Percentiles rank a stretch among this genome's conserved stretches.
Conservation (phyloP, 2,888 invertebrate genomes). For the Mylabris sibirica region DNA sequence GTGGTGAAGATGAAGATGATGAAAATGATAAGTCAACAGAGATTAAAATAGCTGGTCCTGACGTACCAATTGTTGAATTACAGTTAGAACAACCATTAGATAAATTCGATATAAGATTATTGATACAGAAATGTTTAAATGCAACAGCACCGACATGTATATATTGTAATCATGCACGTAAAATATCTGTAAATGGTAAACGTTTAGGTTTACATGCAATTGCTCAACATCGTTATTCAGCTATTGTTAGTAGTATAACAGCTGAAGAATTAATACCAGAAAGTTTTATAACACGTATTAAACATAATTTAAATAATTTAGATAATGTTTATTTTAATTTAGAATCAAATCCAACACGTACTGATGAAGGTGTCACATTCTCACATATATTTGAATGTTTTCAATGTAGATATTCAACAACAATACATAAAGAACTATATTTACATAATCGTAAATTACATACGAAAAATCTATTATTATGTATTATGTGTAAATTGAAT, state of each 20-base stretch:
- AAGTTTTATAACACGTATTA: slow-evolving; percentile 74
- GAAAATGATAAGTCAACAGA: slow-evolving; percentile 60
- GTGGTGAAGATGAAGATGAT: slow-evolving; percentile 61
- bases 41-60: slow-evolving; percentile 66
- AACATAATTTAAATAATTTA: slow-evolving; percentile 69
- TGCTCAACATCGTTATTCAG: slow-evolving; percentile 80
- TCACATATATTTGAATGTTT: slow-evolving; percentile 84
- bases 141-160: slow-evolving; percentile 76
- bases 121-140: slow-evolving; percentile 77
- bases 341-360: slow-evolving; percentile 67
- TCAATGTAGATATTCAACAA: slow-evolving; percentile 81
- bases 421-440: slow-evolving; percentile 84
- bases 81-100: slow-evolving; percentile 79
- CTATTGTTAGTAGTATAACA: slow-evolving; percentile 78
- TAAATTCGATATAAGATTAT: slow-evolving; percentile 74
- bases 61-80: slow-evolving; percentile 73
- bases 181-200: slow-evolving; percentile 84
- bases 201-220: slow-evolving; percentile 82
- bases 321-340: slow-evolving; percentile 74
- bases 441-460: slow-evolving; percentile 88
- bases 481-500: slow-evolving; percentile 87
- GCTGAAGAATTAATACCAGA: slow-evolving; percentile 76
- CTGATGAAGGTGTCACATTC: slow-evolving; percentile 67
- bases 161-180: slow-evolving; percentile 86
- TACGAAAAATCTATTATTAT: slow-evolving; percentile 80